Evolutionary conservation across 1,140 invertebrate genomes (phyloP).

Genomic region (Drosophila funebris): DNA sequence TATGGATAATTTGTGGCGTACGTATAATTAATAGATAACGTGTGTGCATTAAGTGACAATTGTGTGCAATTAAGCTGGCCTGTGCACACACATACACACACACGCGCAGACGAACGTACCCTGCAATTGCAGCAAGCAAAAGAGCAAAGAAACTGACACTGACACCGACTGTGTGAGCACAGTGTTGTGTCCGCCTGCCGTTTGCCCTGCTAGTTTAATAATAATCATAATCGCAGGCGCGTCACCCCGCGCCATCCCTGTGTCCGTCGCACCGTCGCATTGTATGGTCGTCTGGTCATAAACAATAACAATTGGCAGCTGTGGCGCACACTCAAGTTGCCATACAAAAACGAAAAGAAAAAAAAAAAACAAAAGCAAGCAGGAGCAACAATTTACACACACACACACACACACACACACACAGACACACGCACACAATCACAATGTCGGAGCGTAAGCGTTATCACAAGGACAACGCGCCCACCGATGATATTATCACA

Average conservation of each 20-base stretch:
- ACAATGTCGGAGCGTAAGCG: slow-evolving; percentile 78
- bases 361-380: no score
- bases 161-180: not conserved
- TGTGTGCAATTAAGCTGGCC: slow-evolving; percentile 36
- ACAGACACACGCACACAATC: not conserved
- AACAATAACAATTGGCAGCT: slow-evolving; percentile 23
- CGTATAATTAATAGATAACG: not conserved
- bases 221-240: slow-evolving; percentile 17
- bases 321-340: slow-evolving; percentile 10
- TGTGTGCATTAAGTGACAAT: slow-evolving; percentile 16
- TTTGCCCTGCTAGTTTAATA: not conserved
- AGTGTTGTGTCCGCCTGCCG: not conserved
- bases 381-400: not conserved
- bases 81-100: not conserved
- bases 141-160: slow-evolving; percentile 5
- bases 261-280: not conserved
- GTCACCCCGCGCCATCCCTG: no score
- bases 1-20: slow-evolving; percentile 12
- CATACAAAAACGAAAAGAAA: slow-evolving; percentile 7
- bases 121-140: not conserved
- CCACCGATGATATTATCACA: slow-evolving; percentile 76
- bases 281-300: not conserved
- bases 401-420: not conserved
- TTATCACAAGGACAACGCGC: slow-evolving; percentile 80
- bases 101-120: not conserved